Base-by-base conservation (phyloP, 2,113 vertebrate genomes). In the Dicrurus megarhynchus region DNA sequence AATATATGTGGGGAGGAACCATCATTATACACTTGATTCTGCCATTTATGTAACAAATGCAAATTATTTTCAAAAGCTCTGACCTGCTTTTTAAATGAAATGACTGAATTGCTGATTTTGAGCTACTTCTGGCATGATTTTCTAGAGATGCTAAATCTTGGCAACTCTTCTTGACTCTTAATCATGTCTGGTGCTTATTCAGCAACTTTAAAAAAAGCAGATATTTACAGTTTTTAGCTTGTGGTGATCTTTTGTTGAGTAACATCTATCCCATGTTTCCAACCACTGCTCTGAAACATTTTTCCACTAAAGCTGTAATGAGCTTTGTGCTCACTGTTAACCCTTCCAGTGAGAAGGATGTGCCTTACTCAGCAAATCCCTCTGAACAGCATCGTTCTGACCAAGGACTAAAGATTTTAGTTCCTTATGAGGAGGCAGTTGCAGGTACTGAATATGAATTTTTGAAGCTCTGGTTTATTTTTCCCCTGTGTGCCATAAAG, bases 401-500 rank as follows among this genome's bases (percentile, higher is more conserved):
- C 23, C 63, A 46, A 21, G 68, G 67, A 39, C 37, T 83, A 26
- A 89, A 93, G 28, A 60, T 76, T 82, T 80, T 42, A 65, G 21
- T 70, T 92, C 71, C 68, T 90, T 87, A 3, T 13, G 26, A 93
- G 47, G 50, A 91, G 61, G 49, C 67, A 64, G 57, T 57, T 89
- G 15, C 71, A 90, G 71, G 46, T 88, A 76, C 42, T 80, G 88
- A 80, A 67, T 76, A 69, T 16, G 52, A 74, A 67, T 93, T 93
- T 84, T 74, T 89, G 83, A 95, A 84, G 68, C 56, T 84, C 35
- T 73, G 42, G 21, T 84, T 96, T 86, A 33, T 93, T 95, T 92
- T 74, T 70, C 49, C 33, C 50, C 49, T 71, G 59, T 64, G 84
- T 84, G 47, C 90, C 50, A 49, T 76, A 85, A 85, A 95, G 79